Conservation (phyloP, 2,113 vertebrate species). For the Dendropsophus ebraccatus region DNA sequence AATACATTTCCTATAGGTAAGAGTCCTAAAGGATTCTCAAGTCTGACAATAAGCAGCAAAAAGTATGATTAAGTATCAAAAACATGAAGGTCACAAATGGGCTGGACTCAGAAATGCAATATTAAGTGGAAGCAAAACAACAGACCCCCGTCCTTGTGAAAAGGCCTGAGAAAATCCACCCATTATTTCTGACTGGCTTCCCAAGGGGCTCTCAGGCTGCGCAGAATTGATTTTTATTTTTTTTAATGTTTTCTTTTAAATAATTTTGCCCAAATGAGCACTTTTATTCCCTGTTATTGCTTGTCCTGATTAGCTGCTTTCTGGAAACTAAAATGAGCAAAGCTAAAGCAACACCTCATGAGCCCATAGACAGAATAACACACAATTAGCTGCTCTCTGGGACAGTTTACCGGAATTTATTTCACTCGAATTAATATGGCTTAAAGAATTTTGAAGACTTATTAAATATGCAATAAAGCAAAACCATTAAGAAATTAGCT, state of each 20-base stretch:
- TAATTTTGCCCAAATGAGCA: constrained; percentile 56
- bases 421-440: constrained; percentile 26
- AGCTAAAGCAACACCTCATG: constrained; percentile 22
- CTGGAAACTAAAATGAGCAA: constrained; percentile 19
- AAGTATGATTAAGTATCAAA: constrained; percentile 43
- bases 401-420: constrained; percentile 44
- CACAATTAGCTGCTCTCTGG: constrained; percentile 50
- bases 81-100: constrained; percentile 46
- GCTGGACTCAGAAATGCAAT: constrained; percentile 43
- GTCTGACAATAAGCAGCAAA: neutral
- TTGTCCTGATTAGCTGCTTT: constrained; percentile 44
- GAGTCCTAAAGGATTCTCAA: neutral
- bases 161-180: constrained; percentile 49
- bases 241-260: constrained; percentile 44
- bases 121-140: constrained; percentile 27
- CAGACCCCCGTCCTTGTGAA: neutral
- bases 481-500: constrained; percentile 10
- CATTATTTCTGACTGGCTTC: constrained; percentile 51
- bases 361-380: constrained; percentile 18
- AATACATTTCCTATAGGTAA: neutral
- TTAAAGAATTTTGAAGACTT: constrained; percentile 26
- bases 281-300: constrained; percentile 51
- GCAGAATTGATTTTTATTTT: constrained; percentile 56
- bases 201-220: constrained; percentile 24
- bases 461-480: constrained; percentile 36